Evolutionary conservation across 2,888 invertebrate species (phyloP), one percentile per base, ranked within the genome.

Genomic region (Dolichopus griseipennis): DNA sequence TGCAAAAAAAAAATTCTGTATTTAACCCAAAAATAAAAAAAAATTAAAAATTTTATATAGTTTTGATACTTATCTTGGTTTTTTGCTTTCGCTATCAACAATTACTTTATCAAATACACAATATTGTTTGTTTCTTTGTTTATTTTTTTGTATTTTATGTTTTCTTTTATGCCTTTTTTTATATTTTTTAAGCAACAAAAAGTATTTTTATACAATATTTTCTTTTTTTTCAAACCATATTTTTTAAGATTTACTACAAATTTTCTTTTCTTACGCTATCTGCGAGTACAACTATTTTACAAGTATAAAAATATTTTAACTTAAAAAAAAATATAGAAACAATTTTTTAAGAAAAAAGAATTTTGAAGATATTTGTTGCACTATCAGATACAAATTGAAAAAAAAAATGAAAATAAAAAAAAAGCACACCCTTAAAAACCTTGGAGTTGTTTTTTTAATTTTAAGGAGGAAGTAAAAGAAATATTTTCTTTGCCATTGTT

Each of bases 31-130:
- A 18, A 37, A 37, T 7, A 37, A 37, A 37, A 37, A 37, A 37
- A 8, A 52, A 15, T 18, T n/a, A 12, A 15, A 9, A 52, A 52
- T 52, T n/a, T 12, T 52, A 52, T 52, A 6, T 41, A 9, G 41
- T 41, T 41, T 12, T 41, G 2, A 52, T 18, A 52, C 6, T 52
- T 52, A 18, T 52, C 52, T 18, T 52, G 2, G 43, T 43, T 43
- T 12, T 52, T 52, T 52, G 3, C 6, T 52, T 52, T 52, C 52
- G 2, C 18, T 52, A 52, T 52, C 52, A 52, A n/a, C 52, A n/a
- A n/a, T 15, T 52, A 52, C 52, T 52, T 52, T 52, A 52, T 52
- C 52, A 52, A 52, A 52, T 52, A 15, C 52, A 52, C 52, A 52
- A 52, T 52, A 52, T 15, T 52, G 52, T 52, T 52, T 52, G 52